Conservation (phyloP, 1,140 invertebrate genomes). For the Listronotus bonariensis region DNA sequence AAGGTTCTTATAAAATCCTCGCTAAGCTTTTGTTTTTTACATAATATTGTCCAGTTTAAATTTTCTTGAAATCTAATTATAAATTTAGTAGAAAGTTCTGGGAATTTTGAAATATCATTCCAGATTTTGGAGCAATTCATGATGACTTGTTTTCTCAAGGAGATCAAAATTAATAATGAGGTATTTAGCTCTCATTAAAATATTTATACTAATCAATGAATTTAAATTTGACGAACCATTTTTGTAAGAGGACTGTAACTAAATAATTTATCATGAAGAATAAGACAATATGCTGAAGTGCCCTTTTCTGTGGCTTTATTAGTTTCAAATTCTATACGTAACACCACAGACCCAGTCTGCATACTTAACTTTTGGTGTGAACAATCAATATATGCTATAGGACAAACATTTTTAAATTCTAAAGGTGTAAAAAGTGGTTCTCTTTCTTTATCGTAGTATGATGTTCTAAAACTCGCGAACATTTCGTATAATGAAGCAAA, state of each 20-base stretch:
- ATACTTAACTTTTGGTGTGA: constrained; percentile 10
- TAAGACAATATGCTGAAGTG: constrained; percentile 14
- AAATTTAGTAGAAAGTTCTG: no score
- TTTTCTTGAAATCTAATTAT: no score
- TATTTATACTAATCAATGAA: neutral
- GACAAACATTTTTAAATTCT: constrained; percentile 2
- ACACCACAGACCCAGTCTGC: constrained; percentile 2
- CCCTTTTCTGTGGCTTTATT: neutral
- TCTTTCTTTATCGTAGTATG: neutral
- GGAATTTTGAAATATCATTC: no score
- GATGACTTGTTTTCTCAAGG: no score
- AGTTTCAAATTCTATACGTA: constrained; percentile 15
- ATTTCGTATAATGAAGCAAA: constrained; percentile 14
- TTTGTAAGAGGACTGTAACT: constrained; percentile 17
- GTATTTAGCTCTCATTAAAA: no score
- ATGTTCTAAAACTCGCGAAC: constrained; percentile 3
- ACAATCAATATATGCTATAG: constrained; percentile 13
- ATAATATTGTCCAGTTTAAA: no score
- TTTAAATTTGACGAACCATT: constrained; percentile 15
- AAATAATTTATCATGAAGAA: constrained; percentile 19
- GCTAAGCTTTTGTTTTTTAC: no score
- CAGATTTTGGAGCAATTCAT: no score
- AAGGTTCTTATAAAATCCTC: no score
- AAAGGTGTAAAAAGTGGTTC: constrained; percentile 14
- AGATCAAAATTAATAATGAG: no score